phyloP scores from a whole-genome alignment of 2,888 invertebrate genomes.

The Chelonus formosanus region DNA sequence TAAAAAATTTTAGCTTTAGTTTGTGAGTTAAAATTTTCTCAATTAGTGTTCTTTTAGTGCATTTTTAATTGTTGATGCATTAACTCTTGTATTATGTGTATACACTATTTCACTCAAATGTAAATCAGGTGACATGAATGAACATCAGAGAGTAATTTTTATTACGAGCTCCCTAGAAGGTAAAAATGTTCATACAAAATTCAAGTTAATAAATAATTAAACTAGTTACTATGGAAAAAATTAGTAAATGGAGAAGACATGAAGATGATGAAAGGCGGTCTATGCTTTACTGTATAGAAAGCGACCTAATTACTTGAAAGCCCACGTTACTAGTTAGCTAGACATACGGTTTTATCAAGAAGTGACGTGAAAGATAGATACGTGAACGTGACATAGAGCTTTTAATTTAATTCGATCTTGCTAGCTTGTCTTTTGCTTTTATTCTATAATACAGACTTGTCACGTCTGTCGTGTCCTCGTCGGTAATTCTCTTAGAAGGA shows the following conservation, averaged over 20 bases:
- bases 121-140: too few relatives aligned
- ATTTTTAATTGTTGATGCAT: too few relatives aligned
- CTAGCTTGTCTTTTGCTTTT: conserved; percentile 20
- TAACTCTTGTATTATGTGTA: too few relatives aligned
- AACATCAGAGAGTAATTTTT: too few relatives aligned
- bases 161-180: too few relatives aligned
- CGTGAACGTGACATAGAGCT: conserved; percentile 38
- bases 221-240: conserved; percentile 2
- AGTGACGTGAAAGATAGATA: conserved; percentile 3
- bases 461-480: conserved; percentile 3
- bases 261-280: conserved; percentile 4
- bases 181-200: background rate
- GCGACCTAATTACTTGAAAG: conserved; percentile 56
- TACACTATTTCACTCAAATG: too few relatives aligned
- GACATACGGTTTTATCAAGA: conserved; percentile 16
- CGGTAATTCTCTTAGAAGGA: background rate
- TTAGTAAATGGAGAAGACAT: background rate
- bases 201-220: conserved; percentile 23
- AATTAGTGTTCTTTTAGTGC: too few relatives aligned
- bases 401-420: conserved; percentile 53
- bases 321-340: conserved; percentile 29
- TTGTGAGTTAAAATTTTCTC: too few relatives aligned
- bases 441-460: background rate
- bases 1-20: too few relatives aligned
- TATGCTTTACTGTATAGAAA: conserved; percentile 26